Evolutionary conservation across 1,140 invertebrate species (phyloP).

Genomic region (Listronotus oregonensis): DNA sequence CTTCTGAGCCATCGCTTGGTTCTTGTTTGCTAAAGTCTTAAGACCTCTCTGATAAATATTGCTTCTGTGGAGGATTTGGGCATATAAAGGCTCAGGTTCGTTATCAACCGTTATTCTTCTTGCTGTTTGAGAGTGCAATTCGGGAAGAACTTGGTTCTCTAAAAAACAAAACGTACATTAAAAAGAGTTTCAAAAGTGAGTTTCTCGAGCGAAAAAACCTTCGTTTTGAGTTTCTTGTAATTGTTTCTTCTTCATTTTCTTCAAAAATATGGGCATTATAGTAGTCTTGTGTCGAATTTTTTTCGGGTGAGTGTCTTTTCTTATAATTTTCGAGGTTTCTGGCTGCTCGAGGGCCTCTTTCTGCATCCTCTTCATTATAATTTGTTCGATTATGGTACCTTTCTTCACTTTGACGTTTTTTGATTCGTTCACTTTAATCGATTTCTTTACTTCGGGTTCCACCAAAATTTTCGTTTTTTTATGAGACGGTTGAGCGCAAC

Average conservation of each 20-base stretch:
- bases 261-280: conserved; percentile 37
- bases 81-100: conserved; percentile 1
- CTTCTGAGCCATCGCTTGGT: background rate
- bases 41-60: background rate
- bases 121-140: background rate
- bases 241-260: conserved; percentile 26
- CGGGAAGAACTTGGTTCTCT: background rate
- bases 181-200: background rate
- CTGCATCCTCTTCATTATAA: conserved; percentile 12
- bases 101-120: background rate
- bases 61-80: conserved; percentile 14
- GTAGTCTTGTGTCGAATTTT: conserved; percentile 19
- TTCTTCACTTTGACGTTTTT: conserved; percentile 3
- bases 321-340: conserved; percentile 8
- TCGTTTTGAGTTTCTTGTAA: background rate
- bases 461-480: conserved; percentile 12
- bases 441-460: background rate
- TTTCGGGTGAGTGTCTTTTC: conserved; percentile 3
- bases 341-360: background rate
- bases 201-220: background rate
- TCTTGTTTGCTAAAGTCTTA: background rate
- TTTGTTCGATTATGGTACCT: conserved; percentile 16
- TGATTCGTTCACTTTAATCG: background rate
- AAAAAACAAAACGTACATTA: background rate
- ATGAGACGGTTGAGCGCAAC: conserved; percentile 26